Conservation (phyloP, 1,140 invertebrate genomes). For the Drosophila sechellia region DNA sequence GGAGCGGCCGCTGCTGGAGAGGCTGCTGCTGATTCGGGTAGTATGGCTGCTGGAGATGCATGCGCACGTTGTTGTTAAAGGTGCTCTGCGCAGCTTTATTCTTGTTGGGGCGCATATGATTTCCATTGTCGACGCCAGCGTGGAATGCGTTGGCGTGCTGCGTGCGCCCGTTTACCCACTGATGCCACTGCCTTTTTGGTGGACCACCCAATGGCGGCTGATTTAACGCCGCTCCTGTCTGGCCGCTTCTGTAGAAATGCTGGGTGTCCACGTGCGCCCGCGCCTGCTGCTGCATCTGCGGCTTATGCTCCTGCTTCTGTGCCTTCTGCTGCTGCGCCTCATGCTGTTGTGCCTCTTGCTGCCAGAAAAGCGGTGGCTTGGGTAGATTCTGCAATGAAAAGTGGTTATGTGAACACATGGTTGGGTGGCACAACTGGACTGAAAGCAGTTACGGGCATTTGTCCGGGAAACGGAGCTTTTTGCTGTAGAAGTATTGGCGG, state of each 20-base stretch:
- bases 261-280: background rate
- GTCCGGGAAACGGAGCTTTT: constrained; percentile 4
- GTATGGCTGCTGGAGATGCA: background rate
- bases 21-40: constrained; percentile 4
- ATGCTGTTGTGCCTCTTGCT: constrained; percentile 49
- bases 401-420: background rate
- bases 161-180: background rate
- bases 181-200: background rate
- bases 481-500: background rate
- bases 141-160: background rate
- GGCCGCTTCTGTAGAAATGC: constrained; percentile 5
- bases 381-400: constrained; percentile 46
- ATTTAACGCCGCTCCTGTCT: background rate
- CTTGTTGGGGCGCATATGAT: background rate
- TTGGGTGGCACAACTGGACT: background rate
- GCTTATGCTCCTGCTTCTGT: constrained; percentile 13
- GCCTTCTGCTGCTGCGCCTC: background rate
- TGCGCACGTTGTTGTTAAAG: background rate
- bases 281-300: constrained; percentile 2
- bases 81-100: background rate
- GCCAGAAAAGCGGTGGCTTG: constrained; percentile 64
- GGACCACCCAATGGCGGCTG: background rate
- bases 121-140: constrained; percentile 1
- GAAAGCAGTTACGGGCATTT: constrained; percentile 33
- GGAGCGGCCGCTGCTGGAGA: background rate